Evolutionary conservation across 2,113 vertebrate species (phyloP), one percentile per base, ranked within the genome.

Genomic region (Sceloporus tristichus): DNA sequence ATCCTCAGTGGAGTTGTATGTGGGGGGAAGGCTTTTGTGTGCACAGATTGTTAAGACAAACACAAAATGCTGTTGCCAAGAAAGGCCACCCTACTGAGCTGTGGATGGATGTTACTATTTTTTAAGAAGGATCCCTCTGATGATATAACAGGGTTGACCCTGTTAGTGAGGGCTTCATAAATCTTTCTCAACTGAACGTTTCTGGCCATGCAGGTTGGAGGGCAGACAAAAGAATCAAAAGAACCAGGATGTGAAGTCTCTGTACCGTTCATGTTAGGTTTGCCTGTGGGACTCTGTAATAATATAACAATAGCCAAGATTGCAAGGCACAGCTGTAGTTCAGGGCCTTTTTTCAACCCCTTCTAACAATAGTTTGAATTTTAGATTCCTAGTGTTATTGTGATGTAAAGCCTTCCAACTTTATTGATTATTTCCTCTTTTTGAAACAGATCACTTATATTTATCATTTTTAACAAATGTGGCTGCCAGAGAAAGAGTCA

Each of bases 111-210:
- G 98, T 98, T 98, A 96, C 98, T 98, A 98, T 98, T 98, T 83
- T 96, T 98, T 96, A 96, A 96, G 95, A 97, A 97, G 95, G 87
- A 97, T 94, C 95, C 95, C 97, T 98, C 97, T 97, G 97, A 95
- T 97, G 96, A 97, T 97, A 97, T 95, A 97, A 96, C 95, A 95
- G 95, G 95, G 92, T 94, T 97, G 97, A 98, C 97, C 97, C 94
- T 93, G 96, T 95, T 95, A 95, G 94, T 85, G 23, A 93, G 96
- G 96, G 95, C 96, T 97, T 95, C 97, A 98, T 98, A 98, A 99
- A 98, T 99, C 98, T 98, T 98, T 94, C 92, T 95, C 91, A 97
- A 98, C 97, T 97, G 97, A 97, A 96, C 96, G 97, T 98, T 98
- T 96, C 98, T 98, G 97, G 97, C 96, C 90, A 53, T 11, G 96